Evolutionary conservation across 2,113 vertebrate genomes (phyloP).

Genomic region (Crotalus horridus): DNA sequence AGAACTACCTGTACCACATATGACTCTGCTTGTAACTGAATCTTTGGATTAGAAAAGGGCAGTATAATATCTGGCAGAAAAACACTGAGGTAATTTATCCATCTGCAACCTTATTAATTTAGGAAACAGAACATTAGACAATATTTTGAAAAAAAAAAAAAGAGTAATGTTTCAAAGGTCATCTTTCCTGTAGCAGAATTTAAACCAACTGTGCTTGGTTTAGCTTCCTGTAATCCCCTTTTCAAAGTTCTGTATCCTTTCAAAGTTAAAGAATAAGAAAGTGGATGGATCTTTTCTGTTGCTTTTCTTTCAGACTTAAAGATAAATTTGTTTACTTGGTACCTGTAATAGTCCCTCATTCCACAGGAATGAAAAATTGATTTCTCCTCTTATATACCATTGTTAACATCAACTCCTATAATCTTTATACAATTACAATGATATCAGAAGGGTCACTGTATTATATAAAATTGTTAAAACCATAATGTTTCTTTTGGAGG

Average conservation of each 20-base stretch:
- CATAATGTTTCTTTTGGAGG: neutral
- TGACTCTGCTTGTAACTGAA: neutral
- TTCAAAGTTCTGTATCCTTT: neutral
- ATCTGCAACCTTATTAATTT: neutral
- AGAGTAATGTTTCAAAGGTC: neutral
- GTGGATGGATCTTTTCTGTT: slow-evolving; percentile 53
- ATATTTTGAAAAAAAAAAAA: neutral
- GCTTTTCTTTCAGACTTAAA: slow-evolving; percentile 52
- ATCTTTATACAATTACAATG: slow-evolving; percentile 51
- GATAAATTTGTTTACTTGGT: slow-evolving; percentile 70
- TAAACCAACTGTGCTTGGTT: slow-evolving; percentile 35
- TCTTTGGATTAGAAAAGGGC: neutral
- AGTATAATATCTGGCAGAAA: neutral
- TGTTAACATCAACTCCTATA: slow-evolving; percentile 28
- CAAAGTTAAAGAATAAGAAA: slow-evolving; percentile 47
- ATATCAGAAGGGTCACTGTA: slow-evolving; percentile 9
- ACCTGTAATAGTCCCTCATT: slow-evolving; percentile 62
- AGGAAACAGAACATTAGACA: neutral
- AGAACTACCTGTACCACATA: neutral
- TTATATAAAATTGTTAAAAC: slow-evolving; percentile 7
- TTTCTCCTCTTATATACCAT: slow-evolving; percentile 55
- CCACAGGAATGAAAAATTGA: slow-evolving; percentile 67
- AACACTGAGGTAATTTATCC: neutral
- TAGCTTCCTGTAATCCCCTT: neutral
- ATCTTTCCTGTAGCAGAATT: neutral